These are phyloP conservation scores for Oreortyx pictus DNA, from an alignment of 2,797 vertebrate genomes.

Conservation along the genomic window DNA sequence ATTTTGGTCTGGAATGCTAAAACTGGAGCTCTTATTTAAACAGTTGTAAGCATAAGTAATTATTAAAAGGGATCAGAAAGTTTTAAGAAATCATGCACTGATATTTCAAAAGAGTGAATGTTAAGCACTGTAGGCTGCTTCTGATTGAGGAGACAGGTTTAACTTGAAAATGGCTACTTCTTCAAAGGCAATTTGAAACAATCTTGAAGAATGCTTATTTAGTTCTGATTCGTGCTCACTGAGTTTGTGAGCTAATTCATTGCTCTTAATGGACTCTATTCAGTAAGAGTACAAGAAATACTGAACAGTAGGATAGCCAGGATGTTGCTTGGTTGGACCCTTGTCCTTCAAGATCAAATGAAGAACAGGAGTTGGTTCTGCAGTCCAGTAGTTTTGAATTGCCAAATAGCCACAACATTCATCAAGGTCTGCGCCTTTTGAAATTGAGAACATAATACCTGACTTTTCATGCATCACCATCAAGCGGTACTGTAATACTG, in stretches of 20 bases:
- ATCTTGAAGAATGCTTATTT: neutral
- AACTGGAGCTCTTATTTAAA: neutral
- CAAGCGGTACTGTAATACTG: neutral
- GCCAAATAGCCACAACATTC: neutral
- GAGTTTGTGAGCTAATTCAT: neutral
- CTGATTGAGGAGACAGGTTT: neutral
- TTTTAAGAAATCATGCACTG: neutral
- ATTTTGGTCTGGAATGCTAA: neutral
- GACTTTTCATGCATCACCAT: neutral
- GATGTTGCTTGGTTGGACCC: neutral
- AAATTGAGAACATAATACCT: neutral
- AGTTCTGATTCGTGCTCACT: neutral
- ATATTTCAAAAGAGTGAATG: neutral
- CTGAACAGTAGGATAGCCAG: neutral
- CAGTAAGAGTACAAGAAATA: neutral
- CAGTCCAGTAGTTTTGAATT: neutral
- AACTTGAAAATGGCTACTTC: neutral
- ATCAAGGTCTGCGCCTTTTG: neutral
- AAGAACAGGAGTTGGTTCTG: neutral
- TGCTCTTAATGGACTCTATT: neutral
- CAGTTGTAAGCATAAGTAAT: neutral
- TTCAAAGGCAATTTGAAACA: slow-evolving; percentile 19
- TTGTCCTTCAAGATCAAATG: neutral
- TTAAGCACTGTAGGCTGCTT: neutral
- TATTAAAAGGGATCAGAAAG: neutral